Base-by-base conservation (phyloP, 2,113 vertebrate species). In the Menidia beryllina region DNA sequence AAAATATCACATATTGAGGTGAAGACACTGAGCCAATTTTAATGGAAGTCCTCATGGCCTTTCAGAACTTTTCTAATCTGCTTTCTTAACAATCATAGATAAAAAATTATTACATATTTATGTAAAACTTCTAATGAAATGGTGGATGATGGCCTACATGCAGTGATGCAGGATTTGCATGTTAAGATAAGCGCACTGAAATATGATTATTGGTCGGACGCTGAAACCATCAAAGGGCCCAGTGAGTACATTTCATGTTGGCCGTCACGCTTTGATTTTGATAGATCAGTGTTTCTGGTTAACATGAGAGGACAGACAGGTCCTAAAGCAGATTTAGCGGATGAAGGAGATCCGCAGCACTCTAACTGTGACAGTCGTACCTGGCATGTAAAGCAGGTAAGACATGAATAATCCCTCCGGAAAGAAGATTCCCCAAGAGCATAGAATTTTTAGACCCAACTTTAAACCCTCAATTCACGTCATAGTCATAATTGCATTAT, bases 1-100 rank as follows among this genome's bases (percentile, higher is more conserved):
- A 61, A 89, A 72, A 61, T 49, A 58, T 49, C 39, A 69, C 30
- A 60, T 79, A 79, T 89, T 77, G 51, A 63, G 79, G 34, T 81
- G 79, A 85, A 68, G 63, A 80, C 58, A 5, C 30, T 30, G 30
- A 30, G 30, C 30, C 4, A 8, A 30, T 30, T 30, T 30, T 5
- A 4, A 4, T 30, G 30, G 4, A 30, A 34, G 30, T 34, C 30
- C 5, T 34, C 5, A 34, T 34, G 7, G 7, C 30, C 5, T 34
- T 34, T 34, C 5, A 6, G 5, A 34, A 10, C 30, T 10, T 5
- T 6, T 34, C 7, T 34, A 8, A 10, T 34, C 30, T 34, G 30
- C 30, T 34, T 5, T 34, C 30, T 34, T 34, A 34, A 34, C 10
- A 8, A 34, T 34, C 7, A 10, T 8, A 34, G 5, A 8, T 6